A percentile compares a stretch with the other conserved stretches of the same genome.
Evolutionary conservation across 2,888 invertebrate genomes (phyloP).

Genomic region (Phalera bucephala): DNA sequence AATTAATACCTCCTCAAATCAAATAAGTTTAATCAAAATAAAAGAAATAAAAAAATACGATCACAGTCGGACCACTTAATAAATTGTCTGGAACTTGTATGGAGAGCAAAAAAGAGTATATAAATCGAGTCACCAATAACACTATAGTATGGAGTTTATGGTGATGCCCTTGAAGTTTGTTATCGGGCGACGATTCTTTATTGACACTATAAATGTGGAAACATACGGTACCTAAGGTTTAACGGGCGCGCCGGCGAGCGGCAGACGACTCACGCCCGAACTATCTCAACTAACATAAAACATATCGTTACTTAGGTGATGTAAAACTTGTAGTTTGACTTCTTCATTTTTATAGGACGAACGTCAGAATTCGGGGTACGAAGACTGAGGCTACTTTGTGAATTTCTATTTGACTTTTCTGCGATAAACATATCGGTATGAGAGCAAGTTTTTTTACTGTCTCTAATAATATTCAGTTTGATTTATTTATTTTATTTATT

Average conservation of each 20-base stretch:
- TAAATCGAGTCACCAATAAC: slow-evolving; percentile 75
- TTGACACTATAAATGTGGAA: slow-evolving; percentile 64
- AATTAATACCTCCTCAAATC: slow-evolving; percentile 58
- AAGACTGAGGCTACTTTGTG: not conserved
- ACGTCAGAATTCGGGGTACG: not conserved
- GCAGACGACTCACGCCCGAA: slow-evolving; percentile 5
- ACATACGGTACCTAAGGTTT: slow-evolving; percentile 47
- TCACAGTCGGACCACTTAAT: slow-evolving; percentile 64
- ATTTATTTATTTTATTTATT: not conserved
- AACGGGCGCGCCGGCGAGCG: slow-evolving; percentile 25
- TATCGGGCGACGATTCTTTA: slow-evolving; percentile 73
- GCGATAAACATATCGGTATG: not conserved
- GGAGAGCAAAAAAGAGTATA: slow-evolving; percentile 55
- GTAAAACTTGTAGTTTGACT: not conserved
- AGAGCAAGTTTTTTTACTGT: too few relatives aligned
- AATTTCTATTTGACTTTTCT: not conserved
- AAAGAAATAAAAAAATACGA: slow-evolving; percentile 47
- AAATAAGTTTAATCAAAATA: slow-evolving; percentile 50
- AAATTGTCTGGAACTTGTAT: slow-evolving; percentile 61
- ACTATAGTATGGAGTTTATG: slow-evolving; percentile 75
- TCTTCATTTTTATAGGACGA: not conserved
- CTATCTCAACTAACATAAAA: not conserved
- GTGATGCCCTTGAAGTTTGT: slow-evolving; percentile 68
- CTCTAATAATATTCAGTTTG: too few relatives aligned
- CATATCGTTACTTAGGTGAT: not conserved